Evolutionary conservation across 2,797 vertebrate genomes (phyloP), one percentile per base, ranked within the genome.

Genomic region (Malacoctenus gilli): DNA sequence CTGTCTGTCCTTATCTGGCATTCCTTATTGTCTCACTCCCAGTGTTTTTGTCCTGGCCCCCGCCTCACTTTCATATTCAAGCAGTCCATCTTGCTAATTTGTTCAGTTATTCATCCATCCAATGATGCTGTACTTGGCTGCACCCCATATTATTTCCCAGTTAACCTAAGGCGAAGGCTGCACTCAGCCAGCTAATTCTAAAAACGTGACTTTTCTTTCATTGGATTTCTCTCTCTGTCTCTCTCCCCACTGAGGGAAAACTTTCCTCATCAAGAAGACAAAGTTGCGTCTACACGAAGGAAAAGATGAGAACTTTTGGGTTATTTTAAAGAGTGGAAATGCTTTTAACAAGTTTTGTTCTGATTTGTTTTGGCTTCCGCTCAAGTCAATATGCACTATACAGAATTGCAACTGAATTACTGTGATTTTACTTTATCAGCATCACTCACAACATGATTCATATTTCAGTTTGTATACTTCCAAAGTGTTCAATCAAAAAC

Each of bases 81-180:
- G 1, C 28, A 21, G 23, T 31, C 20, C 32, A 2, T 30, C 41
- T 10, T 32, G 6, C 36, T 42, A 30, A 25, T 60, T 57, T 39
- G 18, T 52, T 46, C n/a, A n/a, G n/a, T n/a, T n/a, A n/a, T n/a
- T 47, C 7, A n/a, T 16, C 30, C 44, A n/a, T 36, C 31, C 13
- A 25, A 25, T 3, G 5, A 22, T 8, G 51, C 32, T 35, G 37
- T 14, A 49, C 37, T 39, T 39, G 37, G 28, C 42, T 30, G 47
- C 36, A 20, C 14, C 44, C 20, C 14, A 7, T 28, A 13, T 52
- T 37, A 44, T 44, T 48, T 11, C 10, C n/a, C 11, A 50, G 13
- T 65, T 65, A 59, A 55, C 22, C 37, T 57, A 1, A 31, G 37
- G 48, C 43, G 43, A 28, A 8, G 9, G 43, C 16, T 9, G 2